Evolutionary conservation across 2,797 vertebrate species (phyloP).

Genomic region (Pogonophryne albipinna): DNA sequence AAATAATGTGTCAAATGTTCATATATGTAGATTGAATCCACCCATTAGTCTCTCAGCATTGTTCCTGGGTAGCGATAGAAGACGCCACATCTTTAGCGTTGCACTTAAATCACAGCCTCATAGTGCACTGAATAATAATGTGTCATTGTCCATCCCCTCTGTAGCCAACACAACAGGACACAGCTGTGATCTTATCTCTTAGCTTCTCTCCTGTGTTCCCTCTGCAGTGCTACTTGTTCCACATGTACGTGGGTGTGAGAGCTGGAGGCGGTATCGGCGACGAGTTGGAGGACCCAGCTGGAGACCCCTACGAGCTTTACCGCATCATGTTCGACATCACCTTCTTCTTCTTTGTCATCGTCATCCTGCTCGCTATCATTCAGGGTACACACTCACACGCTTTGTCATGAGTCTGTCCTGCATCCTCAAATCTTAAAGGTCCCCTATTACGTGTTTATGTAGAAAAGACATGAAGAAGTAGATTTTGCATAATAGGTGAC

Average conservation of each 20-base stretch:
- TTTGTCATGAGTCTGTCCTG: neutral
- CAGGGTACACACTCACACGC: conserved; percentile 89
- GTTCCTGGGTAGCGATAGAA: neutral
- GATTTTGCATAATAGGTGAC: too few relatives aligned
- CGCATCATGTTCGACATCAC: conserved; percentile 99
- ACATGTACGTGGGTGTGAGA: conserved; percentile 99
- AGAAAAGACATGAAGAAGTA: too few relatives aligned
- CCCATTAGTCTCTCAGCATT: too few relatives aligned
- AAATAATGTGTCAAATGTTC: too few relatives aligned
- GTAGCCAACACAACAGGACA: neutral
- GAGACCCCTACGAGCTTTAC: conserved; percentile 97
- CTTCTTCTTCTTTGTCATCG: conserved; percentile 99
- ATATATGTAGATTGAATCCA: too few relatives aligned
- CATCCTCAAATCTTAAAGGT: neutral
- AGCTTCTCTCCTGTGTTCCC: neutral
- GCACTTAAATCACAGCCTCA: neutral
- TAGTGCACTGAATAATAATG: neutral
- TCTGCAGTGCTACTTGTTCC: conserved; percentile 96
- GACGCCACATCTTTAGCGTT: too few relatives aligned
- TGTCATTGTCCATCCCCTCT: neutral
- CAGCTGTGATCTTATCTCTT: neutral
- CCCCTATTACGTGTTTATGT: too few relatives aligned
- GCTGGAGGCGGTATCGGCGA: conserved; percentile 98
- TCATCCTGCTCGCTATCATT: conserved; percentile 99
- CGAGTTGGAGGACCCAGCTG: conserved; percentile 97